Evolutionary conservation across 2,888 invertebrate genomes (phyloP), one percentile per base, ranked within the genome.

Genomic region (Priocnemis perturbator): DNA sequence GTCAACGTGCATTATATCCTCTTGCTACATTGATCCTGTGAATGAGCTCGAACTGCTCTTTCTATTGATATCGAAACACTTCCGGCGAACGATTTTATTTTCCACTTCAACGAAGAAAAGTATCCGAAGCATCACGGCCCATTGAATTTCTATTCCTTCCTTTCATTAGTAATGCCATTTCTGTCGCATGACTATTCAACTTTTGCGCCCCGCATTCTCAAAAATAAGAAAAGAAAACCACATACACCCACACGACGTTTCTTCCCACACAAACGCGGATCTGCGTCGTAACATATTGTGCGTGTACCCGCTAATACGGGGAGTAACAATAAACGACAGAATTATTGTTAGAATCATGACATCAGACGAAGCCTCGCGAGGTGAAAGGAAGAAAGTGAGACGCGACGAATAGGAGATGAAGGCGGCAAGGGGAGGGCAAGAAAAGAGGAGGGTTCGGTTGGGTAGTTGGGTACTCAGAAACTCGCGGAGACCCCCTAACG

Each of bases 381-480:
- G 7, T 37, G 37, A 37, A 37, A 37, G 37, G 60, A 55, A 67
- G 57, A 64, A 67, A 23, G 60, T 30, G 60, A 50, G 64, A 74
- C 65, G 60, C 64, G 53, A 21, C 53, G 66, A 53, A 53, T 37
- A 30, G 50, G 19, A 68, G 55, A 50, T 20, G 50, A 63, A 61
- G 45, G 55, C 23, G 55, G 56, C 47, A 52, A 56, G 23, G 48
- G 20, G 44, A 60, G 52, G 57, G 21, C 21, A 59, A 69, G 63
- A 63, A 74, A 60, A 52, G 60, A 73, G 60, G 80, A 74, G 72
- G 68, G 73, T 70, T 69, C 57, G 73, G 74, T 78, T 74, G 77
- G 80, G 81, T 82, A 84, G 84, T 84, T 84, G 83, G 83, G 85
- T 84, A 84, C 83, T 85, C 82, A 79, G 83, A 83, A 84, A 82